Evolutionary conservation across 92 coral and sea anemone species (phyloP), one percentile per base, ranked within the genome.

Genomic region (Blastomussa wellsi): DNA sequence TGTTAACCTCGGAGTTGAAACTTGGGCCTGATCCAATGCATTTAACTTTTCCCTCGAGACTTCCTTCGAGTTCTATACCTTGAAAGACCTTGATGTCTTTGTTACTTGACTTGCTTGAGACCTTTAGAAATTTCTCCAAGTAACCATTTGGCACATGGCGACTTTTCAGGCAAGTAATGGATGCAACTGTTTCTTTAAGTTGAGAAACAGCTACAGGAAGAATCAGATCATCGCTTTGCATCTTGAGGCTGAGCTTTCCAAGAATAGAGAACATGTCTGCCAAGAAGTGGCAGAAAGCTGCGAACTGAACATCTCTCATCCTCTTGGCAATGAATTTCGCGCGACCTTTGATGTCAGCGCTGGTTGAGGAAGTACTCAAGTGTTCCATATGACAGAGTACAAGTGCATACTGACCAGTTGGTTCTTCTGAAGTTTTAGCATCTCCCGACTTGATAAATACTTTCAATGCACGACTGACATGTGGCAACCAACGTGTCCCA

Each of bases 221-320:
- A 48, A 88, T 88, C 10, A 83, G 88, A 36, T 71, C 91, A 83
- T 88, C 85, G 19, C 85, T 51, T 37, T 88, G 91, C 80, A 83
- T 82, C 82, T 88, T 70, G 35, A 82, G 82, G 76, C 87, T 88
- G 51, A 88, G 78, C 87, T 60, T 88, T 33, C 87, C 81, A 36
- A 88, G 79, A 70, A 83, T 79, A 7, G 74, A 73, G 81, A 88
- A 82, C 81, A 88, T 33, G 55, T 88, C 91, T 26, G 81, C 82
- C 81, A 88, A 80, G 62, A 88, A 88, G 77, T 88, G 87, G 73
- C 91, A 88, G 80, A 83, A 88, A 77, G 88, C 83, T 9, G 87
- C 91, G 41, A 82, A 84, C 82, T 71, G 78, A 20, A 83, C 68
- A 75, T 72, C 75, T 77, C 82, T 66, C 84, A 83, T 88, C 59